A percentile compares a stretch with the other conserved stretches of the same genome.
phyloP scores from a whole-genome alignment of 2,888 invertebrate species.

The Megalurothrips usitatus region DNA sequence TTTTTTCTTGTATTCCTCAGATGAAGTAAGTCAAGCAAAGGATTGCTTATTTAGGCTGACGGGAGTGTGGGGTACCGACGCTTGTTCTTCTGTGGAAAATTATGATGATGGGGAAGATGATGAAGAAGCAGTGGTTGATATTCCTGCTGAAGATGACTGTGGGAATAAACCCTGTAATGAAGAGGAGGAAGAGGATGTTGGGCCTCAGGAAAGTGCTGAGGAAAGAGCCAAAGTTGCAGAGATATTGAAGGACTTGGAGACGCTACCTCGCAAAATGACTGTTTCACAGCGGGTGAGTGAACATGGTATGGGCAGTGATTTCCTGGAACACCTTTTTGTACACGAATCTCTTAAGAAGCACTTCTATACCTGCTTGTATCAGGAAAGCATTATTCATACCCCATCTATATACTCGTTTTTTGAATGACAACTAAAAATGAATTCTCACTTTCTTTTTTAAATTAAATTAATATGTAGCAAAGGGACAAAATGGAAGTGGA shows the following conservation, averaged over 20 bases:
- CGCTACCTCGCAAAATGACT: background rate
- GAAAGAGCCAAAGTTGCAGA: background rate
- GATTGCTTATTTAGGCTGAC: background rate
- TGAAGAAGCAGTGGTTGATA: background rate
- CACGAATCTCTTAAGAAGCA: too few species aligned
- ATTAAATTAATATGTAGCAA: background rate
- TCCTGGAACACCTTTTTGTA: too few species aligned
- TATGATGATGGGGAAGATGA: background rate
- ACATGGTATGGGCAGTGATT: background rate
- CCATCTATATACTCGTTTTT: too few species aligned
- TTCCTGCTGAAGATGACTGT: background rate
- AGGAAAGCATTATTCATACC: too few species aligned
- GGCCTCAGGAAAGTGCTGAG: background rate
- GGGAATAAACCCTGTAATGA: too few species aligned
- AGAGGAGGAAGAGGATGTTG: background rate
- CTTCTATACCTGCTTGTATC: too few species aligned
- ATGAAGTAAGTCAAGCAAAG: background rate
- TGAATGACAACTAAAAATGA: too few species aligned
- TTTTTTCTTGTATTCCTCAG: background rate
- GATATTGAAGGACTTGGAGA: slow-evolving; percentile 1
- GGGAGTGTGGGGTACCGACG: background rate
- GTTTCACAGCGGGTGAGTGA: background rate
- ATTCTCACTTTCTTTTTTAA: background rate
- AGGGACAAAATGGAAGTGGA: background rate
- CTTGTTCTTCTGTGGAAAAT: background rate